These are phyloP conservation scores for Xanthia icteritia DNA, from an alignment of 2,888 invertebrate genomes.

Conservation along the genomic window DNA sequence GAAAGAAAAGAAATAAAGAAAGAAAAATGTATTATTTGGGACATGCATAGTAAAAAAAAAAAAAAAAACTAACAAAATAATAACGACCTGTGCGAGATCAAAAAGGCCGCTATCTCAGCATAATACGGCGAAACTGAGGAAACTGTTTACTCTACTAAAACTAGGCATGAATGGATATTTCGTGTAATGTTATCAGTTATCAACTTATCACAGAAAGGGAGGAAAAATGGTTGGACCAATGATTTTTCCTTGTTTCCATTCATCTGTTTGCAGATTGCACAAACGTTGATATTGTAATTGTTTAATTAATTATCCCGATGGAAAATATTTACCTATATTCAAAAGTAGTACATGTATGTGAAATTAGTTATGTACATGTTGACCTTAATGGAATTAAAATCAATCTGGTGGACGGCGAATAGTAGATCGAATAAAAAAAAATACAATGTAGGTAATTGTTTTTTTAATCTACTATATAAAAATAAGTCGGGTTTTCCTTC, in stretches of 20 bases:
- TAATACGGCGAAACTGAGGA: no score
- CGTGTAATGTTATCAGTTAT: not conserved
- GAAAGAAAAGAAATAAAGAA: no score
- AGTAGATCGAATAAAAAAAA: not conserved
- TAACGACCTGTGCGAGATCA: no score
- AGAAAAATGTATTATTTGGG: no score
- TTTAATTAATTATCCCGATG: not conserved
- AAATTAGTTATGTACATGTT: not conserved
- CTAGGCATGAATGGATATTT: not conserved
- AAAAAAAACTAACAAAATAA: no score
- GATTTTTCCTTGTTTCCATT: not conserved
- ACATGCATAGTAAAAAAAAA: no score
- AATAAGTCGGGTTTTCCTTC: no score
- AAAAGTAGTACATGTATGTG: no score
- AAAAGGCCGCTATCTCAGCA: no score
- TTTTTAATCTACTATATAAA: no score
- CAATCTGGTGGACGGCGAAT: not conserved
- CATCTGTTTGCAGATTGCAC: not conserved
- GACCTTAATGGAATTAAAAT: not conserved
- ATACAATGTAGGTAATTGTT: no score
- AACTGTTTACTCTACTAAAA: not conserved
- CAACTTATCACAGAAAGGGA: not conserved
- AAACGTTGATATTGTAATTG: not conserved
- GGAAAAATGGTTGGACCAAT: not conserved
- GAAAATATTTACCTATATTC: not conserved